phyloP scores from a whole-genome alignment of 2,888 invertebrate species.

The Priocnemis perturbator region DNA sequence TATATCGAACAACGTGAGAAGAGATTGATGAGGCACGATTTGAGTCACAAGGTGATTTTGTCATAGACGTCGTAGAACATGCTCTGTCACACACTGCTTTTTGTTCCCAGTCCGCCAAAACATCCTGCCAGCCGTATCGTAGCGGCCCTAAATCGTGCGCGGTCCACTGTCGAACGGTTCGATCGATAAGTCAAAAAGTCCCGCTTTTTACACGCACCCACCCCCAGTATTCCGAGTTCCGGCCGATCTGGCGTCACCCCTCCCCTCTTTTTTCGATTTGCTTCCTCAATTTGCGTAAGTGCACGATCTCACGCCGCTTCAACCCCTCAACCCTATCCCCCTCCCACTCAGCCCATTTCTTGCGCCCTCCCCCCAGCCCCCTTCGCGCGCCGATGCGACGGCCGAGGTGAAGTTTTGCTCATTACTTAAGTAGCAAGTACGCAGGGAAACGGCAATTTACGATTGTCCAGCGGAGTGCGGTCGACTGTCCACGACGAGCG shows the following conservation, averaged over 20 bases:
- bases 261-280: constrained; percentile 34
- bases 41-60: no score
- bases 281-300: constrained; percentile 58
- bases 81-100: no score
- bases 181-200: not conserved
- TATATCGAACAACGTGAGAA: no score
- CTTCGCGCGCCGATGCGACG: not conserved
- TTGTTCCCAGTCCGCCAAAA: no score
- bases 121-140: no score
- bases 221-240: not conserved
- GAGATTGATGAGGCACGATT: no score
- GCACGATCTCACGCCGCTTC: constrained; percentile 23
- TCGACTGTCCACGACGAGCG: constrained; percentile 44
- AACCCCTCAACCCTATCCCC: not conserved
- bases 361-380: not conserved
- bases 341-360: not conserved
- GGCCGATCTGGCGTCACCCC: no score
- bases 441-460: constrained; percentile 52
- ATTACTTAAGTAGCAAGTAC: constrained; percentile 62
- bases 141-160: not conserved
- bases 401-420: constrained; percentile 55
- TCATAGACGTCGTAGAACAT: no score
- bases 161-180: not conserved
- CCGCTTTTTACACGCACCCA: not conserved
- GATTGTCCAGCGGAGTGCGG: constrained; percentile 50